Percentiles rank a stretch among this genome's conserved stretches.
Evolutionary conservation across 2,113 vertebrate genomes (phyloP).

Genomic region (Tautogolabrus adspersus): DNA sequence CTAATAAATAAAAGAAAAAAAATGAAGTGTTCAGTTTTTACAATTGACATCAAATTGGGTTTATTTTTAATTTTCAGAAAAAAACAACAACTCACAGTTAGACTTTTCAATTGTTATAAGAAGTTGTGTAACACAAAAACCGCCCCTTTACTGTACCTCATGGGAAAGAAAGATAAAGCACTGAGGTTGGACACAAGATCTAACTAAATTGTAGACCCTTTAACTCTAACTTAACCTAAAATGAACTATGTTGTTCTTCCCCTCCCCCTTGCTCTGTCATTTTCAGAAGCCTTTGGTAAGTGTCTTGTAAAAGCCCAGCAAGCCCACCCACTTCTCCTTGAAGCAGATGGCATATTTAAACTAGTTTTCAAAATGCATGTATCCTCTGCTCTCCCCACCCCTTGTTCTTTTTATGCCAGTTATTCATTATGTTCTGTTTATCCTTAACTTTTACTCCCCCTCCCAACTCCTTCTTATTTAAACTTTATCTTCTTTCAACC

Average conservation of each 20-base stretch:
- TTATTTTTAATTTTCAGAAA: background rate
- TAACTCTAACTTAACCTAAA: conserved; percentile 62
- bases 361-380: conserved; percentile 89
- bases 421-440: conserved; percentile 30
- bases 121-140: no score
- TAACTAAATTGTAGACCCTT: conserved; percentile 32
- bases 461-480: background rate
- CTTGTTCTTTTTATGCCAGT: conserved; percentile 32
- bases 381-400: conserved; percentile 59
- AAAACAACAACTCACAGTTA: no score
- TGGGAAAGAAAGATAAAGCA: conserved; percentile 5
- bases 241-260: conserved; percentile 83
- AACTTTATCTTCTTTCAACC: conserved; percentile 12
- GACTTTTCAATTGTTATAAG: no score
- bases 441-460: conserved; percentile 35
- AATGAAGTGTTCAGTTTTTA: background rate
- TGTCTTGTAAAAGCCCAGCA: conserved; percentile 81
- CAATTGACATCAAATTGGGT: background rate
- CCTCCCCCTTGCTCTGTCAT: conserved; percentile 85
- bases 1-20: background rate
- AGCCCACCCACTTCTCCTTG: conserved; percentile 84
- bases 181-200: conserved; percentile 3
- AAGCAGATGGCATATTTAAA: conserved; percentile 89
- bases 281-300: conserved; percentile 99
- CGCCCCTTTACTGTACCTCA: background rate